Evolutionary conservation across 2,888 invertebrate genomes (phyloP), one percentile per base, ranked within the genome.

Genomic region (Pasiphila rectangulata): DNA sequence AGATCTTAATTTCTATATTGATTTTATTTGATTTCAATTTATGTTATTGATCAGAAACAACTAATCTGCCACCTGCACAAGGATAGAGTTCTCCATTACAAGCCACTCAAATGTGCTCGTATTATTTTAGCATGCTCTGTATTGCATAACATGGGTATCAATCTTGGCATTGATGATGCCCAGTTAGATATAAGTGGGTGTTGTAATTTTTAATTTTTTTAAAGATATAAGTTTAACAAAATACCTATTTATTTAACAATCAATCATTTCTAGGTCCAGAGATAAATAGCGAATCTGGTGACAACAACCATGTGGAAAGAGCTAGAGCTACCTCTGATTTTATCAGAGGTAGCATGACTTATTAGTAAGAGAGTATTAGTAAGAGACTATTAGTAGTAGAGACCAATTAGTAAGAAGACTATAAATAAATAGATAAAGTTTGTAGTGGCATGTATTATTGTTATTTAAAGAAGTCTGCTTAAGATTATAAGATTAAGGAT

Each of bases 111-210:
- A 38, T 56, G 63, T 44, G 58, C 57, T 1, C 39, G 51, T 44
- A 64, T 65, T 10, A 57, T 65, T 7, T 27, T 53, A 15, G 58
- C 64, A 2, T 67, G 61, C 44, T 48, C 35, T 34, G 59, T 64
- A 4, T 34, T 67, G 10, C 57, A 63, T 32, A 66, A 63, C 25
- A 48, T 38, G 3, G 24, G 30, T 4, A 12, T 37, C n/a, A 23
- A 30, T n/a, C 37, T 44, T 34, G 23, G 23, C n/a, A 17, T 30
- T 15, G 16, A 15, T 16, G 30, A 30, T 16, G 4, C 17, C 17
- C 16, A 30, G 13, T 15, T 16, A 10, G 27, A 13, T 27, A 12
- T 27, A 27, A 12, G 10, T 27, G 27, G 27, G 27, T 27, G 13
- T 7, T 27, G 7, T 15, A 13, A 13, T 13, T 12, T 12, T 27